Evolutionary conservation across 2,113 vertebrate species (phyloP).

Genomic region (Girardinichthys multiradiatus): DNA sequence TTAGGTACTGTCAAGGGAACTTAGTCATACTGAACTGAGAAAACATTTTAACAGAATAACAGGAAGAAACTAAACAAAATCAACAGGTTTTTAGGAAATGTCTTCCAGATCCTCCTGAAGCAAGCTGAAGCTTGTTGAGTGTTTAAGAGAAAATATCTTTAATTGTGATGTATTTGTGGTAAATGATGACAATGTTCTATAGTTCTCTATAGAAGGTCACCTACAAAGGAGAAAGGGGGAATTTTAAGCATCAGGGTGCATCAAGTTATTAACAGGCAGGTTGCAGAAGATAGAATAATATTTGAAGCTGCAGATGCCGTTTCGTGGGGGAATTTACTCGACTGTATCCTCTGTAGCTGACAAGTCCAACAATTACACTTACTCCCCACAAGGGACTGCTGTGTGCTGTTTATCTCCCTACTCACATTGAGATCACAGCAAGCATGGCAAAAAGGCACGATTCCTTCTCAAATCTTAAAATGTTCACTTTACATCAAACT

Average conservation of each 20-base stretch:
- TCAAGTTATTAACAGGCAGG: conserved; percentile 11
- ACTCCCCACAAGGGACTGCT: conserved; percentile 73
- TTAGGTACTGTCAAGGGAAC: conserved; percentile 7
- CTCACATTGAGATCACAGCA: conserved; percentile 28
- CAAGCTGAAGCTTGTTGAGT: not conserved
- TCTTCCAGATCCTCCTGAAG: not conserved
- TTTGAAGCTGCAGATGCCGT: conserved; percentile 27
- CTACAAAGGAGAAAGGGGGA: not conserved
- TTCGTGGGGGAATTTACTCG: conserved; percentile 20
- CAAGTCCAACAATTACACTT: conserved; percentile 66
- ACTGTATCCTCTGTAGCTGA: conserved; percentile 38
- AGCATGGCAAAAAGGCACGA: conserved; percentile 18
- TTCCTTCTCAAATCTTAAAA: conserved; percentile 33
- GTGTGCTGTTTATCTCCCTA: conserved; percentile 46
- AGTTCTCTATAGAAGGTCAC: not conserved
- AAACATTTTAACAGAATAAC: not conserved
- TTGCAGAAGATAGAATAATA: conserved; percentile 22
- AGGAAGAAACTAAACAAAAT: not conserved
- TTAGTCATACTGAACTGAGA: too few relatives aligned
- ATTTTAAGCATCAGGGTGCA: not conserved
- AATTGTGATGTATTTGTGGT: not conserved
- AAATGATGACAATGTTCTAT: not conserved
- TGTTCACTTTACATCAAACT: conserved; percentile 22
- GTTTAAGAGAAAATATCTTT: not conserved
- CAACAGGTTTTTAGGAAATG: not conserved